Conservation (phyloP, 2,113 vertebrate species). For the Stegastes partitus region DNA sequence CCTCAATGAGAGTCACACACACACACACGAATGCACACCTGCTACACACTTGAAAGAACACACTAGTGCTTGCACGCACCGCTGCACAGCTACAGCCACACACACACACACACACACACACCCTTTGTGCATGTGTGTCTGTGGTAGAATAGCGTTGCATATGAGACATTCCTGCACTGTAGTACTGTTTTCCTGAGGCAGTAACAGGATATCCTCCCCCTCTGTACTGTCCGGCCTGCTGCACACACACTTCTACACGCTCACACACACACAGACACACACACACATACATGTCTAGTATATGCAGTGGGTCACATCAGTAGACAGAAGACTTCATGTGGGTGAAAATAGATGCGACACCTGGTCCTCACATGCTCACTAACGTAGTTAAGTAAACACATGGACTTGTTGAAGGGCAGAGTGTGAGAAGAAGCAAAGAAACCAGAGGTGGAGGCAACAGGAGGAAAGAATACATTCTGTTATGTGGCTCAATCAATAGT, state of each 20-base stretch:
- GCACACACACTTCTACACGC: conserved; percentile 48
- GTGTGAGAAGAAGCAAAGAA: not conserved
- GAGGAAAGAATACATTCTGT: not conserved
- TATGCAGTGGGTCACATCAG: conserved; percentile 5
- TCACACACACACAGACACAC: conserved; percentile 29
- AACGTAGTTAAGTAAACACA: conserved; percentile 37
- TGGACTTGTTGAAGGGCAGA: conserved; percentile 17
- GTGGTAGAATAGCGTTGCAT: conserved; percentile 44
- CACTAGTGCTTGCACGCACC: conserved; percentile 9
- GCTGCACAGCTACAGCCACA: conserved; percentile 30
- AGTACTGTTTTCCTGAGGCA: conserved; percentile 71
- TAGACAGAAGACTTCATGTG: conserved; percentile 14
- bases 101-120: conserved; percentile 32
- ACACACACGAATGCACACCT: conserved; percentile 47
- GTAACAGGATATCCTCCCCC: conserved; percentile 80
- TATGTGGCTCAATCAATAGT: not conserved
- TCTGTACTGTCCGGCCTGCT: conserved; percentile 60
- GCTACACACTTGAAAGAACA: conserved; percentile 40
- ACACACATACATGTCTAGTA: conserved; percentile 24
- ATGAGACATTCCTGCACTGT: conserved; percentile 77
- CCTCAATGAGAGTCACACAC: conserved; percentile 54
- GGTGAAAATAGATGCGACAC: conserved; percentile 31
- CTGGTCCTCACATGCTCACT: conserved; percentile 23
- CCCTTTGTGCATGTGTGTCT: conserved; percentile 31
- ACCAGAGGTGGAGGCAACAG: conserved; percentile 2